These are phyloP conservation scores for Xanthorhoe spadicearia DNA, from an alignment of 2,888 invertebrate genomes.

Conservation along the genomic window DNA sequence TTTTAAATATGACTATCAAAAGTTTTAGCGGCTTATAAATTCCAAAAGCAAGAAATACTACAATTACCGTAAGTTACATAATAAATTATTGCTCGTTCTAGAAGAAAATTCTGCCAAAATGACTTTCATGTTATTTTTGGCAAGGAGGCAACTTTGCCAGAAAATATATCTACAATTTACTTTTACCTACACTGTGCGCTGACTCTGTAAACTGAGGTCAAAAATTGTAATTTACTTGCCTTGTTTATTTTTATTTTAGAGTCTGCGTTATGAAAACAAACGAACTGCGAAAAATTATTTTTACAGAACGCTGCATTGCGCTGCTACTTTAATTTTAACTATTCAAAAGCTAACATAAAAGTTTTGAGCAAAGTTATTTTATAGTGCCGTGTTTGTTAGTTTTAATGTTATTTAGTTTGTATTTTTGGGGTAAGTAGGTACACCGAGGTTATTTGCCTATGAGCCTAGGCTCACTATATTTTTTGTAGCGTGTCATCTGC, in stretches of 20 bases:
- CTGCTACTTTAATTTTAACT: slow-evolving; percentile 20
- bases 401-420: not conserved
- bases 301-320: slow-evolving; percentile 28
- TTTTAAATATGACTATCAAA: no score
- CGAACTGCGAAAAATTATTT: slow-evolving; percentile 17
- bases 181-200: not conserved
- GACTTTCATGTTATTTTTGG: no score
- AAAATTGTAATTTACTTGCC: not conserved
- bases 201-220: not conserved
- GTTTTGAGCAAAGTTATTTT: slow-evolving; percentile 3
- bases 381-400: not conserved
- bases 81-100: no score
- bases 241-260: slow-evolving; percentile 4
- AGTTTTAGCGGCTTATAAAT: no score
- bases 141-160: no score
- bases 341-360: slow-evolving; percentile 15
- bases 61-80: no score
- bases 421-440: no score
- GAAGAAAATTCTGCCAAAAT: no score
- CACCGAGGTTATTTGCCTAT: no score
- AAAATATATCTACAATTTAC: not conserved
- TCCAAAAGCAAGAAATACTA: no score
- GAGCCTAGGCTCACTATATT: no score
- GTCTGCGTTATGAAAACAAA: slow-evolving; percentile 3
- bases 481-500: no score